A percentile compares a stretch with the other conserved stretches of the same genome.
These are phyloP conservation scores for Cranoglanis bouderius DNA, from an alignment of 2,113 vertebrate species.

Conservation along the genomic window DNA sequence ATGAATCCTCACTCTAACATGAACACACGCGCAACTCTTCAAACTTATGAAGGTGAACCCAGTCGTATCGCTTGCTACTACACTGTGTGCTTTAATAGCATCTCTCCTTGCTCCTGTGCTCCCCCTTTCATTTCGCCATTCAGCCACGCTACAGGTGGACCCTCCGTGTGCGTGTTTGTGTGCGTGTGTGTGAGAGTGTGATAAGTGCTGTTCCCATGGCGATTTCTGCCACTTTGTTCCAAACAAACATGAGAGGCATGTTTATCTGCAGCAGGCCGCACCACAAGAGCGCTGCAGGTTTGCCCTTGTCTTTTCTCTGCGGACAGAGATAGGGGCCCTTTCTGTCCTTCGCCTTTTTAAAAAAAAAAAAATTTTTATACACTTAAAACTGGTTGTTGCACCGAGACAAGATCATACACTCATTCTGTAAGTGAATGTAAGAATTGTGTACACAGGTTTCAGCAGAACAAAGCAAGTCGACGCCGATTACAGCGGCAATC, in stretches of 20 bases:
- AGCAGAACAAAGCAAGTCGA: conserved; percentile 9
- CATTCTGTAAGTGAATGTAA: not conserved
- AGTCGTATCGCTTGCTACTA: not conserved
- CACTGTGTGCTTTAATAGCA: not conserved
- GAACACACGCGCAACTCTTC: not conserved
- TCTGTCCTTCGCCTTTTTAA: conserved; percentile 49
- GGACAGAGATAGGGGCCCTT: conserved; percentile 55
- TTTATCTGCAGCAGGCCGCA: conserved; percentile 83
- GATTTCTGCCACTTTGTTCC: conserved; percentile 79
- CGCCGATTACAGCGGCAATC: not conserved
- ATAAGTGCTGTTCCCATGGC: conserved; percentile 83
- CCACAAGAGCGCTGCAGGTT: conserved; percentile 71
- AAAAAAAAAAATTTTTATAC: no score
- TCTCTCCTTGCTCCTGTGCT: not conserved
- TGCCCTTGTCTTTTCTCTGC: conserved; percentile 83
- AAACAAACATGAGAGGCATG: conserved; percentile 82
- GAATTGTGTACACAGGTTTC: conserved; percentile 15
- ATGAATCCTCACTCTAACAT: not conserved
- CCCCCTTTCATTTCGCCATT: conserved; percentile 57
- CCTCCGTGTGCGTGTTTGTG: conserved; percentile 48
- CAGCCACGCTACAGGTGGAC: conserved; percentile 36
- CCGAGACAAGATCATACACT: not conserved
- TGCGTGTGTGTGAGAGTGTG: conserved; percentile 65
- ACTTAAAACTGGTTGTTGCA: not conserved
- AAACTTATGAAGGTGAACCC: conserved; percentile 19